phyloP scores from a whole-genome alignment of 2,113 vertebrate species.

The Prietella phreatophila region DNA sequence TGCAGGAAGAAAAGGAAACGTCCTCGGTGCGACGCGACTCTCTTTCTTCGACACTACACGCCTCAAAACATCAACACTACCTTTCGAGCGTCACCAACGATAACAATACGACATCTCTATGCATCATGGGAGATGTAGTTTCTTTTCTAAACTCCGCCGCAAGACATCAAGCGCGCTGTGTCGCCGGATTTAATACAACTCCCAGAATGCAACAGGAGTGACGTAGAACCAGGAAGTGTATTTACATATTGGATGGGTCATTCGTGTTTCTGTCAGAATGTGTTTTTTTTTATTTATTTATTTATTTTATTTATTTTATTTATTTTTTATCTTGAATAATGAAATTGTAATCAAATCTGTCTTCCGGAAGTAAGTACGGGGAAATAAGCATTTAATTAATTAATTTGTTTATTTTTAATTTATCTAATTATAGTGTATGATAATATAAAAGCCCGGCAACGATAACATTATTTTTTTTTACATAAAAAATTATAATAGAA shows the following conservation, averaged over 20 bases:
- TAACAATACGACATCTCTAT: background rate
- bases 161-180: fast-evolving
- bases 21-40: background rate
- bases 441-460: background rate
- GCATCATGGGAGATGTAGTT: constrained; percentile 35
- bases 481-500: background rate
- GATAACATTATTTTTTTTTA: background rate
- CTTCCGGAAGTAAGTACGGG: background rate
- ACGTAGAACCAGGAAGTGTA: background rate
- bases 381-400: too few relatives aligned
- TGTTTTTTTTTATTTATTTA: background rate
- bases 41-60: background rate
- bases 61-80: constrained; percentile 38
- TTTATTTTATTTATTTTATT: too few relatives aligned
- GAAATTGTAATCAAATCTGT: background rate
- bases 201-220: background rate
- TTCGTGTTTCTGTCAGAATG: background rate
- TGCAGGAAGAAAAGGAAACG: background rate
- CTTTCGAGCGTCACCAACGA: background rate
- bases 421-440: background rate
- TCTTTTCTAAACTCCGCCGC: background rate
- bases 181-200: constrained; percentile 11
- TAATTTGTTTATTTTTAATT: background rate
- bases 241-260: background rate
- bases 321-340: background rate